Base-by-base conservation (phyloP, 2,797 vertebrate genomes). In the Trachops cirrhosus region DNA sequence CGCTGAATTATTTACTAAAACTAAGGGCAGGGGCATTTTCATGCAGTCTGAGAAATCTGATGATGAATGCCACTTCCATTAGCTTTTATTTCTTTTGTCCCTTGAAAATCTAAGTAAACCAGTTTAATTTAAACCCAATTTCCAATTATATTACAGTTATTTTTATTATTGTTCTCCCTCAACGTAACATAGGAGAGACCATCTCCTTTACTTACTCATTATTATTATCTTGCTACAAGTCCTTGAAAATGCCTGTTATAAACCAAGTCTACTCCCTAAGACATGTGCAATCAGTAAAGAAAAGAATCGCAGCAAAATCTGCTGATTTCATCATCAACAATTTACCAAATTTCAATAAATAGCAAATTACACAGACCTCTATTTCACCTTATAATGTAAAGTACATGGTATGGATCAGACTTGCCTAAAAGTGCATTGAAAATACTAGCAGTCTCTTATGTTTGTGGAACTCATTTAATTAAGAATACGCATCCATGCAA, bases 41-140 rank as follows among this genome's bases (percentile, higher is more conserved):
- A 57, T 64, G 89, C 74, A 87, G 50, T 87, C 71, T 71, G 41
- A 87, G 80, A 84, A 62, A 70, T 74, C 39, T 37, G 79, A 95
- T 87, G 91, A 95, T 70, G 67, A 89, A 95, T 85, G 57, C 83
- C 71, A 57, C 48, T 94, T 89, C 79, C 92, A 86, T 92, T 96
- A 91, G 67, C 70, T 94, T 89, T 94, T 91, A 73, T 83, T 94
- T 96, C 73, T 19, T 96, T 90, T 96, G 70, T 94, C 73, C 67
- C 11, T 67, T 39, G 62, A 89, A 89, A 91, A 86, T 73, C 79
- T 54, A 89, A 89, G 75, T 48, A 86, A 77, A 84, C 34, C 34
- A 29, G 19, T 86, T 59, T 48, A 91, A 95, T 95, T 95, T 86
- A 84, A 96, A 96, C 32, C 46, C 59, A 95, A 91, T 80, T 88